These are phyloP conservation scores for Poecilia gillii DNA, from an alignment of 2,797 vertebrate genomes.

Conservation along the genomic window DNA sequence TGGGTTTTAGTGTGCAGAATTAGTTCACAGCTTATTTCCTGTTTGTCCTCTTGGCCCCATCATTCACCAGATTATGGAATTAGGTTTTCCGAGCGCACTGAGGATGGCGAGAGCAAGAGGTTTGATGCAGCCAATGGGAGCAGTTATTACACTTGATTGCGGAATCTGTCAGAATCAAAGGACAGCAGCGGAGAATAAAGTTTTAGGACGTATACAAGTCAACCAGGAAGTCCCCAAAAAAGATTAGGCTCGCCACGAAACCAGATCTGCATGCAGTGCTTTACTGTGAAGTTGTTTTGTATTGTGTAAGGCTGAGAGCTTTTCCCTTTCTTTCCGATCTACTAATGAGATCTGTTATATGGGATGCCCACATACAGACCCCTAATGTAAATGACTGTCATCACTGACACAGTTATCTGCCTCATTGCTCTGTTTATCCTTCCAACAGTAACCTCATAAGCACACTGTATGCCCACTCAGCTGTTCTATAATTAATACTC, in stretches of 20 bases:
- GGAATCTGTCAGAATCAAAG: slow-evolving; percentile 67
- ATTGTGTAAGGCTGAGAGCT: slow-evolving; percentile 4
- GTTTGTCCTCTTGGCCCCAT: slow-evolving; percentile 71
- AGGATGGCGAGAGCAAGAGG: slow-evolving; percentile 51
- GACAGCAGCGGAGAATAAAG: slow-evolving; percentile 53
- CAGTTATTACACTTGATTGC: slow-evolving; percentile 60
- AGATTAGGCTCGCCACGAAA: slow-evolving; percentile 20
- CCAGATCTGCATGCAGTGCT: slow-evolving; percentile 9
- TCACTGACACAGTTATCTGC: slow-evolving; percentile 30
- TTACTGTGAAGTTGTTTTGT: slow-evolving; percentile 38
- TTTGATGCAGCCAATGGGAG: slow-evolving; percentile 68
- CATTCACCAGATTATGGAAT: slow-evolving; percentile 74
- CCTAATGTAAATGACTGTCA: slow-evolving; percentile 19
- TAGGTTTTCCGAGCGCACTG: slow-evolving; percentile 66
- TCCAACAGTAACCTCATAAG: slow-evolving; percentile 24
- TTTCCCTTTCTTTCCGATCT: slow-evolving; percentile 21
- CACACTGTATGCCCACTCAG: slow-evolving; percentile 26
- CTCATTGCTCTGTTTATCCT: slow-evolving; percentile 30
- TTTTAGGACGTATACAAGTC: slow-evolving; percentile 45
- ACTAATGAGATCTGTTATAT: slow-evolving; percentile 13
- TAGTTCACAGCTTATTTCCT: slow-evolving; percentile 68
- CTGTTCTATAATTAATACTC: slow-evolving; percentile 26
- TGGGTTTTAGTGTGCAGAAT: slow-evolving; percentile 61
- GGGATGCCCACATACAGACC: slow-evolving; percentile 11
- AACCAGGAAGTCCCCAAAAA: slow-evolving; percentile 29